These are phyloP conservation scores for Leucozona laternaria DNA, from an alignment of 2,888 invertebrate species.

Conservation along the genomic window DNA sequence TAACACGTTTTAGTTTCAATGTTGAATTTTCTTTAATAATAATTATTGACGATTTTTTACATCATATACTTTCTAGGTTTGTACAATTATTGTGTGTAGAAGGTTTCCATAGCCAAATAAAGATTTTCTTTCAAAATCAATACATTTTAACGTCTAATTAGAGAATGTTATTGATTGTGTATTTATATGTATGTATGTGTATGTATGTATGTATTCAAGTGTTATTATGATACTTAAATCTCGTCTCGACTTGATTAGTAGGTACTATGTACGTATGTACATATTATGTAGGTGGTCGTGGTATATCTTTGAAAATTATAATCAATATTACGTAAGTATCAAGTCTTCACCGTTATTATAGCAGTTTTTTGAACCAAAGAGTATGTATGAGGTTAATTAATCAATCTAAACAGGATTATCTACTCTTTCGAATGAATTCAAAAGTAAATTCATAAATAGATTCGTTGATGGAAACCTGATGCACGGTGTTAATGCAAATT, in stretches of 20 bases:
- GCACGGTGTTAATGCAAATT: slow-evolving; percentile 18
- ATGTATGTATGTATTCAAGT: too few relatives aligned
- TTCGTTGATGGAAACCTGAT: not conserved
- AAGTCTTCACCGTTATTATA: slow-evolving; percentile 2
- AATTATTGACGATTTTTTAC: not conserved
- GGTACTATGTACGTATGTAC: too few relatives aligned
- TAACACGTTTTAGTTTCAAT: not conserved
- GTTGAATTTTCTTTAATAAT: not conserved
- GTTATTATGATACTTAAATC: too few relatives aligned
- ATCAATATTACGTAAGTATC: slow-evolving; percentile 1
- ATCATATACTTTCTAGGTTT: not conserved
- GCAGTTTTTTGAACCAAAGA: not conserved
- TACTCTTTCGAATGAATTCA: slow-evolving; percentile 10
- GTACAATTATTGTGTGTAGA: not conserved
- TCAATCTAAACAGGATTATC: slow-evolving; percentile 5
- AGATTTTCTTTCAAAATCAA: not conserved
- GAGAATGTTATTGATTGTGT: not conserved
- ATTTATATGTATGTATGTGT: too few relatives aligned
- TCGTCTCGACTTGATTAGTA: too few relatives aligned
- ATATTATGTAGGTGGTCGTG: too few relatives aligned
- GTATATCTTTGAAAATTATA: not conserved
- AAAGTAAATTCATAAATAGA: not conserved
- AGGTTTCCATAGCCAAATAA: not conserved
- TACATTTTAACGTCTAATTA: not conserved
- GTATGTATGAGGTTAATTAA: not conserved